Percentiles rank a stretch among this genome's conserved stretches.
phyloP scores from a whole-genome alignment of 2,113 vertebrate genomes.

The Girardinichthys multiradiatus region DNA sequence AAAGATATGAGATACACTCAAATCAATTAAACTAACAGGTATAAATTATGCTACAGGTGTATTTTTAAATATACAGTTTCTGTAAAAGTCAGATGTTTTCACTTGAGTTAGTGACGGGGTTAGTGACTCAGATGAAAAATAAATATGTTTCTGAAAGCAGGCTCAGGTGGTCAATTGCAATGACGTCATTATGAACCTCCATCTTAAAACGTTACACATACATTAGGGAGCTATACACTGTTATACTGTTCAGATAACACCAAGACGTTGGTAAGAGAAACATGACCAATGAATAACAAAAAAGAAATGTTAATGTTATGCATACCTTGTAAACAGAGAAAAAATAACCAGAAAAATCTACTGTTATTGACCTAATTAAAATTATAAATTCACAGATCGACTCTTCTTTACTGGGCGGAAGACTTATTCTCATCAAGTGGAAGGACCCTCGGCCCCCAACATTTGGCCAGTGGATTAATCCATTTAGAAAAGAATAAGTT shows the following conservation, averaged over 20 bases:
- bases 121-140: slow-evolving; percentile 22
- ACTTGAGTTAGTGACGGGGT: background rate
- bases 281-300: background rate
- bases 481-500: too few species aligned
- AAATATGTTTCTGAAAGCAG: slow-evolving; percentile 12
- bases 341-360: too few species aligned
- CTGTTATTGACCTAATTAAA: too few species aligned
- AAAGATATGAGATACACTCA: background rate
- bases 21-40: background rate
- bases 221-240: background rate
- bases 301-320: background rate
- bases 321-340: too few species aligned
- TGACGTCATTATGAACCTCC: background rate
- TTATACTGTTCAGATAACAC: background rate
- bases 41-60: background rate
- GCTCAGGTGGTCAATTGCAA: slow-evolving; percentile 1
- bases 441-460: too few species aligned
- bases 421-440: too few species aligned
- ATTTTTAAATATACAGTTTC: background rate
- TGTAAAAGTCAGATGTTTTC: background rate
- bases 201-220: background rate
- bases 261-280: background rate
- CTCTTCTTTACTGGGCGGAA: too few species aligned
- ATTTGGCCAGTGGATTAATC: too few species aligned
- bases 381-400: too few species aligned